phyloP scores from a whole-genome alignment of 2,113 vertebrate species.

The Prietella phreatophila region DNA sequence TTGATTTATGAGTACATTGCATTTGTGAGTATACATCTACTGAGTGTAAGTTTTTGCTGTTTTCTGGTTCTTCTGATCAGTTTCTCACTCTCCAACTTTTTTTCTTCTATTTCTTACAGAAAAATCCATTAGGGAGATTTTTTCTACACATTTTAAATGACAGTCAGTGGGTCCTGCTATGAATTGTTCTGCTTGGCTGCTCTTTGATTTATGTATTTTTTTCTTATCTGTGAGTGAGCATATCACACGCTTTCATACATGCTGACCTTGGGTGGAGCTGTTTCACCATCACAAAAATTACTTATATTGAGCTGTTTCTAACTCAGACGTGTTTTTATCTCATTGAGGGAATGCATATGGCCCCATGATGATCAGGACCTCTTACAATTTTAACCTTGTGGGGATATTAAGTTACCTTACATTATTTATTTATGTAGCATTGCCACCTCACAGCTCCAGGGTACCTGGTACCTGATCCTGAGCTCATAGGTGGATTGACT shows the following conservation, averaged over 20 bases:
- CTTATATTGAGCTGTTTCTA: background rate
- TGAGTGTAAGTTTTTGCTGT: background rate
- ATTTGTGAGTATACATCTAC: background rate
- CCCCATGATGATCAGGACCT: background rate
- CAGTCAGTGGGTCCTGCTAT: conserved; percentile 14
- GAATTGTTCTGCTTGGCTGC: conserved; percentile 27
- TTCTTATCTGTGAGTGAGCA: background rate
- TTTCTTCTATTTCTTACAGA: conserved; percentile 20
- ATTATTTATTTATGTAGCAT: too few species aligned
- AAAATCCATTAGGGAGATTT: conserved; percentile 74
- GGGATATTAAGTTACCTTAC: background rate
- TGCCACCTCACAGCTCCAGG: too few species aligned
- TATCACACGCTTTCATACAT: background rate
- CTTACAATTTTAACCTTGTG: background rate
- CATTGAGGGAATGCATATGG: background rate
- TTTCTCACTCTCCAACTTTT: background rate
- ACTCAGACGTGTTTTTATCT: background rate
- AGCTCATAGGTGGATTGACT: background rate
- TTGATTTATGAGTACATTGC: background rate
- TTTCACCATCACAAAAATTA: conserved; percentile 33
- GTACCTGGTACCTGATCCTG: background rate
- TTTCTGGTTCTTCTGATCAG: background rate
- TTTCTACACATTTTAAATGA: conserved; percentile 57
- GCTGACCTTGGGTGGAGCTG: conserved; percentile 51
- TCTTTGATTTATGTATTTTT: background rate